Evolutionary conservation across 2,888 invertebrate genomes (phyloP).

Genomic region (Erebia palarica): DNA sequence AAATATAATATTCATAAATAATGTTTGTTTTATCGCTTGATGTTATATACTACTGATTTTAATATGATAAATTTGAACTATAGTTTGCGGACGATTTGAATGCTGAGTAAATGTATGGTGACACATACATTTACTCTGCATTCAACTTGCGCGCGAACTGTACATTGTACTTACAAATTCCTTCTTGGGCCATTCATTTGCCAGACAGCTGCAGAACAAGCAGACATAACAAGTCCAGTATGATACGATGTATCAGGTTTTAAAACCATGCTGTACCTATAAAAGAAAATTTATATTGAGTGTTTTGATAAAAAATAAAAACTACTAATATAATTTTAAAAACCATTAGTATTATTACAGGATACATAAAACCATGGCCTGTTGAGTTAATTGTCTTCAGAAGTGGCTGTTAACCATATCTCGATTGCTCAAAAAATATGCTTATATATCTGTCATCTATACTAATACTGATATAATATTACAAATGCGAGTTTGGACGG

Average conservation of each 20-base stretch:
- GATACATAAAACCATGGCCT: too few relatives aligned
- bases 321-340: neutral
- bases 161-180: slow-evolving; percentile 82
- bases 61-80: neutral
- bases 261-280: slow-evolving; percentile 79
- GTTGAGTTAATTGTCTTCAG: too few relatives aligned
- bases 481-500: too few relatives aligned
- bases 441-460: too few relatives aligned
- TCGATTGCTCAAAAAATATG: too few relatives aligned
- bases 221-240: slow-evolving; percentile 81
- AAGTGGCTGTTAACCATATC: too few relatives aligned
- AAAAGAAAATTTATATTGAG: slow-evolving; percentile 43
- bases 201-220: slow-evolving; percentile 85
- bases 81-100: too few relatives aligned
- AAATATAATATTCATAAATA: too few relatives aligned
- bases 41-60: neutral
- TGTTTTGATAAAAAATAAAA: neutral
- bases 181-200: slow-evolving; percentile 85
- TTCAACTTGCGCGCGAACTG: too few relatives aligned
- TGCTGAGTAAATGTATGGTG: too few relatives aligned
- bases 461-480: too few relatives aligned
- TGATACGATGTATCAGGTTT: slow-evolving; percentile 84
- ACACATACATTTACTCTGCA: too few relatives aligned
- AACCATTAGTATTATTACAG: neutral
- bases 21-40: neutral